phyloP scores from a whole-genome alignment of 2,113 vertebrate species.

The Melanotaenia duboulayi region DNA sequence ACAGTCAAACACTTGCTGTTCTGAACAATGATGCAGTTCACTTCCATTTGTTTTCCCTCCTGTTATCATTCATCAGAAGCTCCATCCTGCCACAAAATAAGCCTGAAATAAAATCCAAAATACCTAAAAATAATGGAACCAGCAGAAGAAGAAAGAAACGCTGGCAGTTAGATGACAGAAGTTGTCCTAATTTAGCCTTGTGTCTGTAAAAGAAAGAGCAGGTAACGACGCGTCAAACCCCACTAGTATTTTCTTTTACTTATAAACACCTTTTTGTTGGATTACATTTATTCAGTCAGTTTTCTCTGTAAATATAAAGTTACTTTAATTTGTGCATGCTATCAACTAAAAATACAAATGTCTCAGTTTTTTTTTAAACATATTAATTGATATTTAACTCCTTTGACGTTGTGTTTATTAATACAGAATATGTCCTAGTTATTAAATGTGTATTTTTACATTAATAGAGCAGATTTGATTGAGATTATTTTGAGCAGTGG shows the following conservation, averaged over 20 bases:
- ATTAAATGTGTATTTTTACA: constrained; percentile 1
- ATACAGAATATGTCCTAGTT: constrained; percentile 8
- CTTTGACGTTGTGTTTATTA: not conserved
- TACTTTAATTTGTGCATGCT: not conserved
- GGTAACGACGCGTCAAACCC: not conserved
- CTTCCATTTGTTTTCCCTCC: constrained; percentile 39
- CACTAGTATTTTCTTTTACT: not conserved
- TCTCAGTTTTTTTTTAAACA: not conserved
- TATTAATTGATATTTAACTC: not conserved
- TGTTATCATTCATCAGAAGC: constrained; percentile 35
- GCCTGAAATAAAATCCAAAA: constrained; percentile 24
- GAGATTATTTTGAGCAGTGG: not conserved
- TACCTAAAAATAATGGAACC: constrained; percentile 11
- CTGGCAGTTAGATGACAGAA: constrained; percentile 13
- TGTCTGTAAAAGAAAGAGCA: not conserved
- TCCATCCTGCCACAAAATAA: constrained; percentile 40
- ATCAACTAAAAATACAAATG: no score
- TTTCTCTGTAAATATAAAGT: not conserved
- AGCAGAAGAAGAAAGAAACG: constrained; percentile 6
- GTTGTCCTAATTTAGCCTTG: not conserved
- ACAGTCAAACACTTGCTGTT: constrained; percentile 52
- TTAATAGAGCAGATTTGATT: constrained; percentile 5
- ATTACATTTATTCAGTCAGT: not conserved
- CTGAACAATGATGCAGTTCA: constrained; percentile 39
- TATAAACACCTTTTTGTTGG: not conserved